A percentile compares a stretch with the other conserved stretches of the same genome.
These are phyloP conservation scores for Holothuria leucospilota DNA, from an alignment of 53 echinoderm and acorn worm genomes.

Conservation along the genomic window DNA sequence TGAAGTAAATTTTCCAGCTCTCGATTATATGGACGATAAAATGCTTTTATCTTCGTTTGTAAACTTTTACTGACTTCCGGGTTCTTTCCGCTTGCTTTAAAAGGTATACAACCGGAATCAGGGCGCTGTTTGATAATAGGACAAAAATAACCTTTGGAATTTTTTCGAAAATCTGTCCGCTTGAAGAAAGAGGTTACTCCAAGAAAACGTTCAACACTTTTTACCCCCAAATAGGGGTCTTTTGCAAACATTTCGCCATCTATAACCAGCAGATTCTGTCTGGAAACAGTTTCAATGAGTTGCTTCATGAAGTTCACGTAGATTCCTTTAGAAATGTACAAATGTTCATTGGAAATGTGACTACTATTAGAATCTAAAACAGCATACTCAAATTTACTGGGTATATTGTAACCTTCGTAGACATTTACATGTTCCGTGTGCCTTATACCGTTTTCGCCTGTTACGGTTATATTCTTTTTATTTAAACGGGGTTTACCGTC, in stretches of 20 bases:
- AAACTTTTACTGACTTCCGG: not conserved
- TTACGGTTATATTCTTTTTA: too few relatives aligned
- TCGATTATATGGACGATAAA: too few relatives aligned
- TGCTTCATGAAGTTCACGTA: slow-evolving; percentile 15
- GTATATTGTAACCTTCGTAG: slow-evolving; percentile 32
- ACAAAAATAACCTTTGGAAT: slow-evolving; percentile 1
- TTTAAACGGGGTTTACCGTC: too few relatives aligned
- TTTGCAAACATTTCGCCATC: slow-evolving; percentile 24
- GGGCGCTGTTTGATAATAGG: slow-evolving; percentile 26
- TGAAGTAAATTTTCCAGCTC: too few relatives aligned
- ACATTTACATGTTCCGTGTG: too few relatives aligned
- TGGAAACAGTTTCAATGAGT: not conserved
- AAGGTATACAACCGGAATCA: slow-evolving; percentile 3
- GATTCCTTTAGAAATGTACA: slow-evolving; percentile 13
- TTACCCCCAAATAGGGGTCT: not conserved
- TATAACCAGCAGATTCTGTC: slow-evolving; percentile 9
- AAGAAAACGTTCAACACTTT: not conserved
- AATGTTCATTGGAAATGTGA: not conserved
- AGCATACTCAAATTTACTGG: slow-evolving; percentile 12
- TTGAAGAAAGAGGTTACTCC: slow-evolving; percentile 4
- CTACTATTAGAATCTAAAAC: not conserved
- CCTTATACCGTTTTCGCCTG: too few relatives aligned
- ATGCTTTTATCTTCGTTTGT: too few relatives aligned
- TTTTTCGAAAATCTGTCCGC: slow-evolving; percentile 8
- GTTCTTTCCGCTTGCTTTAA: not conserved